Base-by-base conservation (phyloP, 2,797 vertebrate genomes). In the Dipus sagitta region DNA sequence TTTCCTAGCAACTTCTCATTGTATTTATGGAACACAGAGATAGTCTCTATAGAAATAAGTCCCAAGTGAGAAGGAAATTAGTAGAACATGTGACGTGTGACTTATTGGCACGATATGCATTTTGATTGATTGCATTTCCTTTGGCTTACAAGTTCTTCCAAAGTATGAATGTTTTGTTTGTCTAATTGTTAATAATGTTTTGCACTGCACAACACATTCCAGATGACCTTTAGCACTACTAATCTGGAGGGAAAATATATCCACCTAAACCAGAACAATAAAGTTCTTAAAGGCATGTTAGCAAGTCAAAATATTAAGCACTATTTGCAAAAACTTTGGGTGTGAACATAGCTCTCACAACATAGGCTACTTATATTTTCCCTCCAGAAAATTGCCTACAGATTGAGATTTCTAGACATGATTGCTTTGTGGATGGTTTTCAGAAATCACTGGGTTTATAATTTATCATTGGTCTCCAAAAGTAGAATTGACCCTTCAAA, bases 11-110 rank as follows among this genome's bases (percentile, higher is more conserved):
- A 96, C 88, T 3, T 65, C 52, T 89, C 15, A 58, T 67, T 95
- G 95, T 96, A 96, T 97, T 95, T 96, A 88, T 89, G 94, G 96
- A 93, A 71, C 88, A 84, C 91, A 96, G 76, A 94, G 79, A 94
- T 54, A 42, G 83, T 97, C 92, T 94, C 90, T 95, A 89, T 95
- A 96, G 94, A 94, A 96, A 94, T 96, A 65, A 94, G 34, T 94
- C 90, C 92, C 91, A 15, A 14, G 70, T 88, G 86, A 90, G 65
- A 92, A 91, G 62, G 92, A 42, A 62, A 94, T 95, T 76, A 75
- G 72, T 85, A 42, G 91, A 86, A 79, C 52, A 23, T 52, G 4
- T 1, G 42, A 91, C 88, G 84, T 92, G 79, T 88, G 78, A 88
- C 76, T 94, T 76, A 34, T 80, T 91, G 93, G 94, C 91, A 79